Evolutionary conservation across 1,140 invertebrate species (phyloP).

Genomic region (Tetranychus urticae): DNA sequence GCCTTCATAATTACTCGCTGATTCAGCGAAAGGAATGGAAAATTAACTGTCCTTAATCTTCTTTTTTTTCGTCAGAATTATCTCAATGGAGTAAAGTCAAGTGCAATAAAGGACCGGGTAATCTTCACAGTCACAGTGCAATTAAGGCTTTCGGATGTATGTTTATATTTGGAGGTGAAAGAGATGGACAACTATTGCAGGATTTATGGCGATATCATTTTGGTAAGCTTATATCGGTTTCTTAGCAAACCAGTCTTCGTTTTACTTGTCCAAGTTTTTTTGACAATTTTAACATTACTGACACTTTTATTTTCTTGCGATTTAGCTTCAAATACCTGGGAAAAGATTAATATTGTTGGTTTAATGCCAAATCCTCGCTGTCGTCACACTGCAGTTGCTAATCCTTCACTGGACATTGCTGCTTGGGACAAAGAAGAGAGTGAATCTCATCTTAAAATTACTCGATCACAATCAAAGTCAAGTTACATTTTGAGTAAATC

Average conservation of each 20-base stretch:
- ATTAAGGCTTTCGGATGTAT: constrained; percentile 49
- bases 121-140: constrained; percentile 54
- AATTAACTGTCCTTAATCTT: not conserved
- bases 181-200: constrained; percentile 39
- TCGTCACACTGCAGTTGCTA: constrained; percentile 22
- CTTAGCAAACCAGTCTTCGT: too few species aligned
- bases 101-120: constrained; percentile 32
- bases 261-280: too few species aligned
- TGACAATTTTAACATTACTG: not conserved
- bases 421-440: constrained; percentile 5
- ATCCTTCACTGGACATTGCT: constrained; percentile 8
- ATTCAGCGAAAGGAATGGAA: not conserved
- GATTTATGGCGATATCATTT: constrained; percentile 71
- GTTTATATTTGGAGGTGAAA: constrained; percentile 59
- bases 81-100: constrained; percentile 41
- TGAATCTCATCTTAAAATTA: not conserved
- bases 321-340: constrained; percentile 47
- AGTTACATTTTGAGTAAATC: not conserved
- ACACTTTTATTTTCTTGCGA: not conserved
- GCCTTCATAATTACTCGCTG: not conserved
- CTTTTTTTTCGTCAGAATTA: constrained; percentile 22
- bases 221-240: constrained; percentile 27
- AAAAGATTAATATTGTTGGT: constrained; percentile 38
- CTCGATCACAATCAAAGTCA: constrained; percentile 3
- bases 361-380: constrained; percentile 43